Evolutionary conservation across 2,113 vertebrate species (phyloP).

Genomic region (Dolichotis patagonum): DNA sequence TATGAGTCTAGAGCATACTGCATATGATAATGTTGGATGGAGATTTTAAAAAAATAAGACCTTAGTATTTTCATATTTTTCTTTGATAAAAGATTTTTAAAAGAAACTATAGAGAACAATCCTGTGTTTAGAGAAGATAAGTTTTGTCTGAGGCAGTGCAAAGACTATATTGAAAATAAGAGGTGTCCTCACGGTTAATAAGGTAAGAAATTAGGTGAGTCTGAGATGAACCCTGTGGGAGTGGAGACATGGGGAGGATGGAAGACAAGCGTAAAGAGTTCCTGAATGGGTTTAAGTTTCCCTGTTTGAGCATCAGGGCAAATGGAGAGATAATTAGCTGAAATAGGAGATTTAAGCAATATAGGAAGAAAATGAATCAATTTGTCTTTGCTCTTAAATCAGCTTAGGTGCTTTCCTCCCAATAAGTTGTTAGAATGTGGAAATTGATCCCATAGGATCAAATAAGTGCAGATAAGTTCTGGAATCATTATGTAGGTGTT

Average conservation of each 20-base stretch:
- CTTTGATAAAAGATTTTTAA: slow-evolving; percentile 10
- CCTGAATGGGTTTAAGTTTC: neutral
- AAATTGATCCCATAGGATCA: neutral
- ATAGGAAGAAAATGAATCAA: neutral
- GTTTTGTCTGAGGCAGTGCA: neutral
- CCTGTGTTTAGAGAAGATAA: neutral
- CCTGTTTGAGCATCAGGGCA: neutral
- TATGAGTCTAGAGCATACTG: neutral
- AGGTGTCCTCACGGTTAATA: neutral
- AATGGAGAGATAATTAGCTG: neutral
- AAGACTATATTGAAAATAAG: neutral
- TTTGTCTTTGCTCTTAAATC: neutral
- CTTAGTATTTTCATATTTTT: too few relatives aligned
- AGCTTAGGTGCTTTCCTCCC: neutral
- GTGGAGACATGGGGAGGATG: neutral
- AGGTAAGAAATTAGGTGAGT: neutral
- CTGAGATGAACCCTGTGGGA: neutral
- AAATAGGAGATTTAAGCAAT: neutral
- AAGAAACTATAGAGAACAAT: neutral
- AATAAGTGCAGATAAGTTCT: neutral
- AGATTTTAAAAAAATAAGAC: slow-evolving; percentile 33
- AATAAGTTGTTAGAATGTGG: neutral
- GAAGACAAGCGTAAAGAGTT: neutral
- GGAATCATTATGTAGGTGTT: neutral
- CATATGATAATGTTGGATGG: neutral